Base-by-base conservation (phyloP, 2,113 vertebrate species). In the Passer domesticus region DNA sequence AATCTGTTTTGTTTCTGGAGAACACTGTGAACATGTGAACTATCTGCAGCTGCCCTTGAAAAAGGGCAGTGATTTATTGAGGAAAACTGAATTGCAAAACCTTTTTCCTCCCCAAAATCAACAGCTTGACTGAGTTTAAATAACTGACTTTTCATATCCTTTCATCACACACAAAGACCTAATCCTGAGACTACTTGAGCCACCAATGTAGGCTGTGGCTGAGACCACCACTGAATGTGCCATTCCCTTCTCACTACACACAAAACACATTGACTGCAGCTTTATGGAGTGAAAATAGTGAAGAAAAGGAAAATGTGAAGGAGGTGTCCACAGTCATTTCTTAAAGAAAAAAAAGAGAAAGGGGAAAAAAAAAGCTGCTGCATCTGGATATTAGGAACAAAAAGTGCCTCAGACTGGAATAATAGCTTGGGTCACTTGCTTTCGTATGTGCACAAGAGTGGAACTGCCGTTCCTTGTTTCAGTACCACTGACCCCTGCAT, bases 91-190 rank as follows among this genome's bases (percentile, higher is more conserved):
- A 98, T 98, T 98, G 98, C 98, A 98, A 98, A 99, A 98, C 97
- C 98, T 98, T 98, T 96, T 97, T 97, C 94, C 97, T 95, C 93
- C 90, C 79, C 93, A 97, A 98, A 99, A 98, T 98, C 98, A 99
- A 97, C 98, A 99, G 99, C 99, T 99, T 98, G 98, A 99, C 98
- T 99, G 98, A 99, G 98, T 98, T 98, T 98, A 99, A 99, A 99
- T 99, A 99, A 99, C 98, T 99, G 99, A 99, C 99, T 99, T 99
- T 98, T 99, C 98, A 98, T 98, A 98, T 98, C 98, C 99, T 99
- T 99, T 99, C 99, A 99, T 91, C 69, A 81, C 95, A 95, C 98
- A 99, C 99, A 99, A 99, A 99, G 98, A 97, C 97, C 98, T 99
- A 99, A 99, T 99, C 99, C 98, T 97, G 97, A 98, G 98, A 98